Evolutionary conservation across 1,140 invertebrate species (phyloP), one percentile per base, ranked within the genome.

Genomic region (Oscheius sp.): DNA sequence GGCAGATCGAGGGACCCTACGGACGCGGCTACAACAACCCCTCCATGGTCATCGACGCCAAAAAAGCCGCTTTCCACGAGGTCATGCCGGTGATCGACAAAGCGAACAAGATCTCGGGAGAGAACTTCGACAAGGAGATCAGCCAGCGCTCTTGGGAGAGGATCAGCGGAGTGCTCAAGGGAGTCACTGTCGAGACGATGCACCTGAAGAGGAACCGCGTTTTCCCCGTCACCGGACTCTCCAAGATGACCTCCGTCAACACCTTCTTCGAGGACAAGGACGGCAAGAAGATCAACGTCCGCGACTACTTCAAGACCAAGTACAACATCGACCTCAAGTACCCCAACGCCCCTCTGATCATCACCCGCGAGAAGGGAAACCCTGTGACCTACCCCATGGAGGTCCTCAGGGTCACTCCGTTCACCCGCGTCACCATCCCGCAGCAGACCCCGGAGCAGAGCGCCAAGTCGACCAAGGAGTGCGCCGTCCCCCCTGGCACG

Each of bases 391-490:
- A 61, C 45, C 75, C 75, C 2, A 68, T 68, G 29, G 75, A 76
- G 29, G 29, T 76, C 3, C 32, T 49, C 35, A 68, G 15, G 7
- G 59, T 76, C 59, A 34, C 35, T 3, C 36, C 36, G 28, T 68
- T 68, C 36, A 63, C 75, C 20, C 73, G 75, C 13, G 75, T 76
- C 1, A 67, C 75, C 4, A 68, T 74, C 26, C 58, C 49, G 18
- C 70, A 76, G 28, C 75, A 76, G 36, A 76, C 75, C 15, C n/a
- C 75, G 2, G 34, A 64, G n/a, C 75, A 76, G 52, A 68, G 36
- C 26, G 63, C 75, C 34, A 68, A 61, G 28, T 75, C 69, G 2
- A 76, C 69, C 42, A 68, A 75, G 65, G 73, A 64, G 23, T 64
- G 70, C 28, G 72, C 72, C 3, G 61, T 68, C 31, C 64, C 64